Evolutionary conservation across 2,797 vertebrate genomes (phyloP).

Genomic region (Carduelis carduelis): DNA sequence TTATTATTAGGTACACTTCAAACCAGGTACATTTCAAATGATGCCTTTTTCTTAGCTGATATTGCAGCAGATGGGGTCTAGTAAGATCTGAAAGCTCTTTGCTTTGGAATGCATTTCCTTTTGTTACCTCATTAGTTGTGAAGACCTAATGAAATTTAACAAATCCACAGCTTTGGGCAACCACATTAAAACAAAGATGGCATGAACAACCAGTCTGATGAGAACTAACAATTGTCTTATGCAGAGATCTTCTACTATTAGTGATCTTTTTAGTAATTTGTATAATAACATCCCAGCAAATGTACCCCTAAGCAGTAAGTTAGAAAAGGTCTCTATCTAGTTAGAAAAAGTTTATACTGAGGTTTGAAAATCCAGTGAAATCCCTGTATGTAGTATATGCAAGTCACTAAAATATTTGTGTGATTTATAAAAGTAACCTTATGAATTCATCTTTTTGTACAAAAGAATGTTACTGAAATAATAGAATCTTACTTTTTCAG

Average conservation of each 20-base stretch:
- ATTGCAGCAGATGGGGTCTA: background rate
- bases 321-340: conserved; percentile 5
- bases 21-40: background rate
- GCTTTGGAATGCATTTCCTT: background rate
- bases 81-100: background rate
- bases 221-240: background rate
- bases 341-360: conserved; percentile 64
- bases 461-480: background rate
- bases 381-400: conserved; percentile 74
- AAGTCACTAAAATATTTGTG: conserved; percentile 66
- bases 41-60: background rate
- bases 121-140: background rate
- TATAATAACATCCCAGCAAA: background rate
- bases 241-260: background rate
- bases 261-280: background rate
- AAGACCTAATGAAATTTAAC: background rate
- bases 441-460: conserved; percentile 27
- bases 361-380: conserved; percentile 78
- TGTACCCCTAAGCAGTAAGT: background rate
- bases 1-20: background rate
- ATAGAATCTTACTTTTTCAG: background rate
- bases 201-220: background rate
- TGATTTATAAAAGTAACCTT: conserved; percentile 62
- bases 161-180: background rate
- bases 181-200: background rate